Evolutionary conservation across 1,140 invertebrate species (phyloP).

Genomic region (Campoletis sonorensis): DNA sequence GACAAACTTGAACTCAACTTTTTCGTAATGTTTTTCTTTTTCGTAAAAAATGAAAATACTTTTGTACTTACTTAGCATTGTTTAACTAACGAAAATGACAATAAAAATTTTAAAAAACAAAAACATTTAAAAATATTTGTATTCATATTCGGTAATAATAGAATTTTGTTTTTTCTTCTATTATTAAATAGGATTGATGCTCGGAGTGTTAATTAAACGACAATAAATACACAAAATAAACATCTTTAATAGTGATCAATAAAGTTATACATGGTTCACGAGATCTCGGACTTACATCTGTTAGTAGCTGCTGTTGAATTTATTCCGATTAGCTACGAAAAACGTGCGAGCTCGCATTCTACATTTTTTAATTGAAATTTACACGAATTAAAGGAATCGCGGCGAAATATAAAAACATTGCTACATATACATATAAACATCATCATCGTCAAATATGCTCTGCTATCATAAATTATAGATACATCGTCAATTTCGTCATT

Average conservation of each 20-base stretch:
- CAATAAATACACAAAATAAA: conserved; percentile 29
- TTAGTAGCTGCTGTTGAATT: too few species aligned
- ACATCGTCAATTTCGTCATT: too few species aligned
- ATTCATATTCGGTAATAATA: not conserved
- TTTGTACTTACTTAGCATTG: too few species aligned
- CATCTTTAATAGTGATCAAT: conserved; percentile 37
- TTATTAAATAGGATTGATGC: not conserved
- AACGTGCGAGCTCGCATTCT: not conserved
- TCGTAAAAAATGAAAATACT: too few species aligned
- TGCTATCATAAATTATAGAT: not conserved
- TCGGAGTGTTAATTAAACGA: not conserved
- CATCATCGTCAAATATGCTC: too few species aligned
- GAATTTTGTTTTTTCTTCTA: not conserved
- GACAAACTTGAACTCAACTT: too few species aligned
- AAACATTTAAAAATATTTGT: too few species aligned
- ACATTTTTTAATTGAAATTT: not conserved
- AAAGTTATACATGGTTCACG: conserved; percentile 48
- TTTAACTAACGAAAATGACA: too few species aligned
- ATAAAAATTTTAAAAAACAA: too few species aligned
- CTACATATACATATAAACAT: too few species aligned
- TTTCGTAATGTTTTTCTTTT: too few species aligned
- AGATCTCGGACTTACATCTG: not conserved
- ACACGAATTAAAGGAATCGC: not conserved
- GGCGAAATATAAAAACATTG: not conserved
- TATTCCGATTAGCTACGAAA: too few species aligned